Evolutionary conservation across 2,797 vertebrate species (phyloP).

Genomic region (Argya squamiceps): DNA sequence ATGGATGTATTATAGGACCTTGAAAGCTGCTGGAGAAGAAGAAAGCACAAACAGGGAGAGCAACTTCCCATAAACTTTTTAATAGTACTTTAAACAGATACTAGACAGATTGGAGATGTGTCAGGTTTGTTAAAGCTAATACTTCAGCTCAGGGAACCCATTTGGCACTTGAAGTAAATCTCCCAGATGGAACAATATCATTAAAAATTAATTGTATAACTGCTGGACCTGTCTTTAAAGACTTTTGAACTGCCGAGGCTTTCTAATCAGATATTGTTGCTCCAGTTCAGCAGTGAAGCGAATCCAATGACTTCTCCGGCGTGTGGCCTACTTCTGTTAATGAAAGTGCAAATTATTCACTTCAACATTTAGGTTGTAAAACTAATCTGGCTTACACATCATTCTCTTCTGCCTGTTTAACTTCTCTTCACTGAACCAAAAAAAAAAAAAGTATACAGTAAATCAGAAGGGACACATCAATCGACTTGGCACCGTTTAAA

Average conservation of each 20-base stretch:
- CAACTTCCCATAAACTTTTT: background rate
- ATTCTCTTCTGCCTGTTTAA: slow-evolving; percentile 19
- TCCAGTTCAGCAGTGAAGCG: slow-evolving; percentile 71
- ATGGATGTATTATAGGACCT: background rate
- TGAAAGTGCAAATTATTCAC: slow-evolving; percentile 55
- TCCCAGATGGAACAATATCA: slow-evolving; percentile 72
- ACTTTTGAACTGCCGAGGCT: slow-evolving; percentile 71
- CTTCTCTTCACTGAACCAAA: background rate
- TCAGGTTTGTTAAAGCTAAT: slow-evolving; percentile 59
- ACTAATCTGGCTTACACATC: slow-evolving; percentile 37
- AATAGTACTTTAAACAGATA: background rate
- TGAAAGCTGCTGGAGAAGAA: background rate
- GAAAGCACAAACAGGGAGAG: background rate
- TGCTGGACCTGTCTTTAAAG: slow-evolving; percentile 70
- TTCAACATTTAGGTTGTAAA: slow-evolving; percentile 40
- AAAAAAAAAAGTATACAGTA: background rate
- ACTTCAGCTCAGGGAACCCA: slow-evolving; percentile 39
- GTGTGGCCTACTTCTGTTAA: slow-evolving; percentile 57
- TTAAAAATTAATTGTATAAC: slow-evolving; percentile 79
- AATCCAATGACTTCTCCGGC: slow-evolving; percentile 51
- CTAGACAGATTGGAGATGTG: background rate
- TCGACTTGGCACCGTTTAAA: background rate
- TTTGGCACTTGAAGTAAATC: slow-evolving; percentile 61
- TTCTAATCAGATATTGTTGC: slow-evolving; percentile 64
- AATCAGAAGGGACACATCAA: background rate